These are phyloP conservation scores for Andrena fulva DNA, from an alignment of 2,888 invertebrate genomes.

Conservation along the genomic window DNA sequence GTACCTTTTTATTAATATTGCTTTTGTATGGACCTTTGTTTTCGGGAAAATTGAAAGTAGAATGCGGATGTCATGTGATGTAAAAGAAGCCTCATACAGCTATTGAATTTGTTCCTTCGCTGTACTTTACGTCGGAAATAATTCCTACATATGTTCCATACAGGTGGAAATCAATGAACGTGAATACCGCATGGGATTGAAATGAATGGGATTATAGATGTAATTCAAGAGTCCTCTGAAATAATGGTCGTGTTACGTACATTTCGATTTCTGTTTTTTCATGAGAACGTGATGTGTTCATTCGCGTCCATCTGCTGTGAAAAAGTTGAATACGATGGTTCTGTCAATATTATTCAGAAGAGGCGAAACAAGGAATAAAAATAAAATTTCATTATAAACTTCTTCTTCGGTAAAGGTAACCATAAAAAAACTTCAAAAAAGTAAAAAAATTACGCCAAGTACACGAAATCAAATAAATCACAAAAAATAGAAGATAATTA, in stretches of 20 bases:
- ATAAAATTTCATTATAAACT: too few relatives aligned
- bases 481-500: too few relatives aligned
- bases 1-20: background rate
- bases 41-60: background rate
- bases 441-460: too few relatives aligned
- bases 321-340: background rate
- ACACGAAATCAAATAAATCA: too few relatives aligned
- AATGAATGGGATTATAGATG: background rate
- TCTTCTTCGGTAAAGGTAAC: too few relatives aligned
- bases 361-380: too few relatives aligned
- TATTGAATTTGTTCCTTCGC: background rate
- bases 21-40: background rate
- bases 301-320: background rate
- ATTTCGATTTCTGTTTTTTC: constrained; percentile 4
- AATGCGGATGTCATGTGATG: background rate
- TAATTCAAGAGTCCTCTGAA: background rate
- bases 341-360: too few relatives aligned
- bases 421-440: too few relatives aligned
- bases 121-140: background rate
- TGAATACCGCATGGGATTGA: background rate
- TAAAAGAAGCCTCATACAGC: background rate
- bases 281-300: background rate
- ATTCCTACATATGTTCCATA: background rate
- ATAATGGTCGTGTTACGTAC: background rate
- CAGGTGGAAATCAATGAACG: background rate